Percentiles rank a stretch among this genome's conserved stretches.
These are phyloP conservation scores for Lucilia sericata DNA, from an alignment of 1,140 invertebrate species.

Conservation along the genomic window DNA sequence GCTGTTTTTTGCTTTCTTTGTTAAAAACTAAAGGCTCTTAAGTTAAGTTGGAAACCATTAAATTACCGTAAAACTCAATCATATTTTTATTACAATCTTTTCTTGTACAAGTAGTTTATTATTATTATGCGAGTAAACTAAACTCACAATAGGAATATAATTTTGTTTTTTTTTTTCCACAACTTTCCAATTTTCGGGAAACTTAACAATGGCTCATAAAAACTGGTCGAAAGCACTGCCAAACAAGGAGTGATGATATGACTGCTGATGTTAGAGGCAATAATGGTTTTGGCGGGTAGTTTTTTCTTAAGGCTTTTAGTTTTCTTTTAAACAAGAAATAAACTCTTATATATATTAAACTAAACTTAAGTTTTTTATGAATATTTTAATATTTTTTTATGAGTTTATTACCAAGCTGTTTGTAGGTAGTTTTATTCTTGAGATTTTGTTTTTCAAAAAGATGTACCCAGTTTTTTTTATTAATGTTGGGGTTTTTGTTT, in stretches of 20 bases:
- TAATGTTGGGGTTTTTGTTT: not conserved
- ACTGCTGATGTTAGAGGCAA: not conserved
- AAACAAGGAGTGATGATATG: not conserved
- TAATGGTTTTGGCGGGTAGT: not conserved
- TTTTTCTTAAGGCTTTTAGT: not conserved
- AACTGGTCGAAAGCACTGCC: not conserved
- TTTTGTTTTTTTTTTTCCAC: too few relatives aligned
- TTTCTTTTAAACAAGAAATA: not conserved
- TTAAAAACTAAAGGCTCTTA: not conserved
- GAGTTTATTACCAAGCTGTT: not conserved
- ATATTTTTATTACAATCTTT: not conserved
- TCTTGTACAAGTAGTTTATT: not conserved
- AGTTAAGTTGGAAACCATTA: conserved; percentile 18
- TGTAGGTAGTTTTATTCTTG: not conserved
- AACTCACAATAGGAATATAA: too few relatives aligned
- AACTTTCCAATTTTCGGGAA: conserved; percentile 23
- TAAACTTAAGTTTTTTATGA: conserved; percentile 13
- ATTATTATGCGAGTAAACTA: too few relatives aligned
- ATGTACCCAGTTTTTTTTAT: not conserved
- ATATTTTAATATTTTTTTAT: conserved; percentile 20
- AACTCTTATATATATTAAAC: not conserved
- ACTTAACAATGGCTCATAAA: conserved; percentile 24
- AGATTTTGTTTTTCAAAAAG: not conserved
- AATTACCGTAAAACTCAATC: conserved; percentile 29
- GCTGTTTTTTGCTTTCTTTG: not conserved